Conservation (phyloP, 2,113 vertebrate species). For the Macroglossus sobrinus region DNA sequence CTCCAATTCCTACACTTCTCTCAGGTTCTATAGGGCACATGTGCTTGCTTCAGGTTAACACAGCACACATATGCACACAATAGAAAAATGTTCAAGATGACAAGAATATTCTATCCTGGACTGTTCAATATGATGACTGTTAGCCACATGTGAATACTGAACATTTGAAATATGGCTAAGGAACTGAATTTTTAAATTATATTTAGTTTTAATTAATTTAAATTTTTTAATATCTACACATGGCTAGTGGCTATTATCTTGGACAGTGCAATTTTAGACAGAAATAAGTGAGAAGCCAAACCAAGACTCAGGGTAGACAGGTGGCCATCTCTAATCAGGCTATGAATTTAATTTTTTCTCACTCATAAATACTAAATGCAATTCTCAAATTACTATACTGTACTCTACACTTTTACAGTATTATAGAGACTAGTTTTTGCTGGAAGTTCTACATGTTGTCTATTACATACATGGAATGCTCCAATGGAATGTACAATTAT, state of each 20-base stretch:
- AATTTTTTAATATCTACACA: background rate
- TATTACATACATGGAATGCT: background rate
- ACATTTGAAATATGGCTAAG: background rate
- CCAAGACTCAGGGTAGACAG: background rate
- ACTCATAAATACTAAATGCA: background rate
- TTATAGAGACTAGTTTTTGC: background rate
- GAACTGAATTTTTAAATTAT: background rate
- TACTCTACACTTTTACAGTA: background rate
- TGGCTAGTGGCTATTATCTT: background rate
- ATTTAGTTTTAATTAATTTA: constrained; percentile 11
- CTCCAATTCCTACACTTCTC: background rate
- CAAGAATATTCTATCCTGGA: background rate
- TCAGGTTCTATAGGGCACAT: background rate
- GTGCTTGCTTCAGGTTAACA: background rate
- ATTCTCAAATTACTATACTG: background rate
- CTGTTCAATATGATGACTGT: background rate
- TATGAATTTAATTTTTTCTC: background rate
- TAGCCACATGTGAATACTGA: background rate
- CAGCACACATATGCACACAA: rapidly evolving
- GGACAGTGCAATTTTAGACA: background rate
- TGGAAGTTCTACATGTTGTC: background rate
- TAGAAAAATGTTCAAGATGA: background rate
- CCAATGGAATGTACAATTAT: background rate
- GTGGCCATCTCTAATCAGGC: background rate
- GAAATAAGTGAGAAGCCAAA: background rate